Base-by-base conservation (phyloP, 92 coral and sea anemone species). In the Zoanthus solanderi region DNA sequence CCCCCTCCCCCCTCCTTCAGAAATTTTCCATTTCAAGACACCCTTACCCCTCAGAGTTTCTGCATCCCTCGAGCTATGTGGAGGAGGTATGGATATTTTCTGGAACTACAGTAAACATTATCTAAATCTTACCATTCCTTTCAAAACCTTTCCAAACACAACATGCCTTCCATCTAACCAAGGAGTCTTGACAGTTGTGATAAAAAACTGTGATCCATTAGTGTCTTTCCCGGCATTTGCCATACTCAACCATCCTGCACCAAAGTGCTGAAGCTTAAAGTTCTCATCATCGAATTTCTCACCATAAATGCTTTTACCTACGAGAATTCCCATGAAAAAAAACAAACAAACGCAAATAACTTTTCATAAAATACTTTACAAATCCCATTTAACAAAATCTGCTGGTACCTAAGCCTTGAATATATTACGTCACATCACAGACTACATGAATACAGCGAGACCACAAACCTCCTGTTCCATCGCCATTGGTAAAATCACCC, bases 191-290 rank as follows among this genome's bases (percentile, higher is more conserved):
- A 91, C 89, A 29, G 98, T 94, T n/a, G 98, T 91, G 76, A 96
- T 94, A 61, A 96, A 96, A 91, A 96, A 96, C 93, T 96, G 98
- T 4, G 98, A 96, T 8, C 98, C 98, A 89, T 96, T 96, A 29
- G 98, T 96, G 66, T 96, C 98, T 84, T 94, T 92, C 47, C 98
- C 98, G 13, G 98, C 98, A 94, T 96, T 96, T 3, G 98, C 98
- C 98, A 96, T 96, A 76, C 98, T 96, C 54, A 96, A 75, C 95
- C 95, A 96, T 1, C 98, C 98, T 57, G 97, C 89, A 9, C 93
- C 98, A 87, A 92, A 89, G 13, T 69, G 69, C 1, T 7, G 9
- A 10, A 63, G 69, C 10, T 63, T 5, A 7, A 63, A 63, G 69
- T 63, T 63, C 69, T 63, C 69, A 9, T 63, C 69, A 6, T 4